A percentile compares a stretch with the other conserved stretches of the same genome.
phyloP scores from a whole-genome alignment of 2,113 vertebrate genomes.

The Mixornis gularis region DNA sequence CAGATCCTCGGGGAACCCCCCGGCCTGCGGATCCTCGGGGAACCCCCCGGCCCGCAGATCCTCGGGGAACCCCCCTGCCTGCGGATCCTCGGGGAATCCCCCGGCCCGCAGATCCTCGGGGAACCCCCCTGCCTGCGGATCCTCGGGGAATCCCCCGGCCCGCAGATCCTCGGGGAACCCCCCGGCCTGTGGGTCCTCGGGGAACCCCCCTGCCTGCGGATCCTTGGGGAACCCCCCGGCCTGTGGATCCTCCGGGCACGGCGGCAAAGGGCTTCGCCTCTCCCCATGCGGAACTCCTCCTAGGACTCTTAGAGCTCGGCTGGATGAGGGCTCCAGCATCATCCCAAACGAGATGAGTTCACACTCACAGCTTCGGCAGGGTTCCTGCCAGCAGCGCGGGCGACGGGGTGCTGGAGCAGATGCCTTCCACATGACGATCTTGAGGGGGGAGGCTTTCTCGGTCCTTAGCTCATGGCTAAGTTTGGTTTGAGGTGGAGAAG shows the following conservation, averaged over 20 bases:
- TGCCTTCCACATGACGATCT: neutral
- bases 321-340: neutral
- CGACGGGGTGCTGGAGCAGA: neutral
- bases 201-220: too few species aligned
- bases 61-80: too few species aligned
- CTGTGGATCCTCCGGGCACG: too few species aligned
- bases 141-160: too few species aligned
- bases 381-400: neutral
- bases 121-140: too few species aligned
- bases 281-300: neutral
- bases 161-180: neutral
- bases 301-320: neutral
- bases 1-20: too few species aligned
- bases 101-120: too few species aligned
- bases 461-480: neutral
- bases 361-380: accelerated
- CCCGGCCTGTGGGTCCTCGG: neutral
- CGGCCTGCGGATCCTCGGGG: too few species aligned
- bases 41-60: neutral
- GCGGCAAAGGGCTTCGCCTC: neutral
- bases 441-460: neutral
- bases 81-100: too few species aligned
- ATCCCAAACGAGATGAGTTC: neutral
- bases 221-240: too few species aligned
- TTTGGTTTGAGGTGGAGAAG: neutral